Conservation (phyloP, 2,113 vertebrate species). For the Heterotis niloticus region DNA sequence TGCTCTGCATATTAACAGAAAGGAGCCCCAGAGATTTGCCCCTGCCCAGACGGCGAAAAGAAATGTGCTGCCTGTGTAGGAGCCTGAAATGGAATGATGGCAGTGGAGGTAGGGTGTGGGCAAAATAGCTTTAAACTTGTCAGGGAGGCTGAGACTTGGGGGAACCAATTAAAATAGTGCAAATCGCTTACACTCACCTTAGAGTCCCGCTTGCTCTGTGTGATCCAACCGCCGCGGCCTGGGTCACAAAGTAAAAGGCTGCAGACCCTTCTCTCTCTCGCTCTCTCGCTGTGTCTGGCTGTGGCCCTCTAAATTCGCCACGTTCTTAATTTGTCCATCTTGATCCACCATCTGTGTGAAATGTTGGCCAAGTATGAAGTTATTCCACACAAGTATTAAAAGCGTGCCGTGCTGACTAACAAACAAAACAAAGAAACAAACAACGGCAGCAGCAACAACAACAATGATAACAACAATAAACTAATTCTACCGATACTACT, state of each 20-base stretch:
- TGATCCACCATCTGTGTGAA: background rate
- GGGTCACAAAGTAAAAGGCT: too few species aligned
- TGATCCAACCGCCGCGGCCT: too few species aligned
- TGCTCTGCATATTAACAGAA: slow-evolving; percentile 69
- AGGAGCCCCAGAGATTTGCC: slow-evolving; percentile 49
- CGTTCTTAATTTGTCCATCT: background rate
- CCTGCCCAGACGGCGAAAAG: slow-evolving; percentile 47
- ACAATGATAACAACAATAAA: too few species aligned
- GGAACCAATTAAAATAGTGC: slow-evolving; percentile 33
- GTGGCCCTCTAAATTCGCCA: too few species aligned
- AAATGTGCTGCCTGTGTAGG: slow-evolving; percentile 23
- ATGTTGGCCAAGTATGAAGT: background rate
- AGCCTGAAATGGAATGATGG: background rate
- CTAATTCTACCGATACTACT: too few species aligned
- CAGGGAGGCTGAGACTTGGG: slow-evolving; percentile 29
- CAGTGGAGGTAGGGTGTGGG: background rate
- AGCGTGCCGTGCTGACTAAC: background rate
- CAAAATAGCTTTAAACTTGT: slow-evolving; percentile 43
- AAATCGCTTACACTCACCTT: slow-evolving; percentile 33
- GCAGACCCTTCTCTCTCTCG: too few species aligned
- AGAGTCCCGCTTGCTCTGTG: slow-evolving; percentile 14
- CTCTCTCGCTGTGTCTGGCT: too few species aligned
- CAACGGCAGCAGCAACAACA: too few species aligned
- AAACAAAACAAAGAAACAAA: background rate
- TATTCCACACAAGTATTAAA: background rate